Base-by-base conservation (phyloP, 2,888 invertebrate species). In the Lepidochrysops patricia region DNA sequence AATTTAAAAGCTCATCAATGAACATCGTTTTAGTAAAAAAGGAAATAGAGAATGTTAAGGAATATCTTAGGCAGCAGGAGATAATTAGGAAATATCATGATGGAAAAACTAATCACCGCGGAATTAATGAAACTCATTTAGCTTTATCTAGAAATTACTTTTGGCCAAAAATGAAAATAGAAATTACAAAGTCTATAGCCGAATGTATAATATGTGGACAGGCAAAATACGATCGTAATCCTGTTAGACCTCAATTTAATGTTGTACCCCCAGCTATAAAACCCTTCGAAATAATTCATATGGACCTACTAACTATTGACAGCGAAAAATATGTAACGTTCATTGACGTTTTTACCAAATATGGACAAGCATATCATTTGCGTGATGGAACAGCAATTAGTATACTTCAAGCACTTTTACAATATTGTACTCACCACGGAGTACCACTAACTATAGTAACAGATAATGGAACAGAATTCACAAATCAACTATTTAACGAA, bases 141-240 rank as follows among this genome's bases (percentile, higher is more conserved):
- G 57, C 70, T 4, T 27, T 71, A 2, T 69, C 68, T 2, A 26
- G 12, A 1, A 58, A 54, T 1, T 69, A 68, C 26, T 71, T 57
- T 50, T 72, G 71, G 69, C 70, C 71, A 0, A 70, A 70, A 48
- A 66, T 70, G 66, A 67, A 37, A 25, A 64, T 67, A 0, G 27
- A 64, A 0, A 64, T 70, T 0, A 57, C 67, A 2, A 68, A 69
- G 60, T 70, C 54, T 50, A 68, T 70, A 64, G 58, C 58, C 4
- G 49, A 60, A 57, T 60, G 62, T 26, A 61, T 34, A 25, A 35
- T 67, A 5, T 64, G 65, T 43, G 62, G 61, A 12, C 60, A 57
- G 13, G 60, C 62, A 2, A 67, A 67, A 19, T 29, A 54, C 13
- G 54, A 54, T 23, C 13, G 54, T 3, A 54, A 54, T 2, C 54